Evolutionary conservation across 2,113 vertebrate genomes (phyloP), one percentile per base, ranked within the genome.

Genomic region (Epinephelus lanceolatus): DNA sequence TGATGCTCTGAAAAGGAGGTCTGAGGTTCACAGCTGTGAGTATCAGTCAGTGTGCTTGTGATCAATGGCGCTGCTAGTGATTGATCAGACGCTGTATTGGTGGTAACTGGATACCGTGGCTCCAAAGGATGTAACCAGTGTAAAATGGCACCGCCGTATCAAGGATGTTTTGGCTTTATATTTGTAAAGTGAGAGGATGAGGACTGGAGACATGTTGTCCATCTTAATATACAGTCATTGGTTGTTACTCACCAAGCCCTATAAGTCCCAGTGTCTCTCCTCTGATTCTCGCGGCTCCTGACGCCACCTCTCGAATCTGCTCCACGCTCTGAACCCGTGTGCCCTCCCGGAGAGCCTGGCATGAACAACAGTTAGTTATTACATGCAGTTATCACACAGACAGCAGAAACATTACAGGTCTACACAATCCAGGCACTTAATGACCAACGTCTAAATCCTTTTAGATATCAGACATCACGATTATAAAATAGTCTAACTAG

Each of bases 231-330:
- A 45, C 42, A 11, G 6, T 47, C 42, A 12, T 8, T 45, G 11
- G 52, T 49, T n/a, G 42, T 19, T 53, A 27, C 91, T 83, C 66
- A 94, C 91, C 91, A 2, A 92, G 93, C 57, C 98, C 98, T 33
- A 99, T 99, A 90, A 99, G 97, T 91, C 98, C 98, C 92, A 99
- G 91, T 0, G 98, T 99, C 92, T 99, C 98, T 85, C 98, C 98
- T 51, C 98, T 92, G 94, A 99, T 99, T 75, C 98, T 95, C 14
- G 98, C 98, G 0, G 98, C 98, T 67, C 98, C 98, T 0, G 98
- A 99, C 0, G 98, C 98, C 80, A 99, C 98, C 84, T 99, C 98
- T 2, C 98, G 96, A 19, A 99, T 99, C 95, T 99, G 98, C 71
- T 99, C 98, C 0, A 99, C 98, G 0, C 98, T 99, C 91, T 99